Conservation (phyloP, 2,113 vertebrate genomes). For the Colinus virginianus region DNA sequence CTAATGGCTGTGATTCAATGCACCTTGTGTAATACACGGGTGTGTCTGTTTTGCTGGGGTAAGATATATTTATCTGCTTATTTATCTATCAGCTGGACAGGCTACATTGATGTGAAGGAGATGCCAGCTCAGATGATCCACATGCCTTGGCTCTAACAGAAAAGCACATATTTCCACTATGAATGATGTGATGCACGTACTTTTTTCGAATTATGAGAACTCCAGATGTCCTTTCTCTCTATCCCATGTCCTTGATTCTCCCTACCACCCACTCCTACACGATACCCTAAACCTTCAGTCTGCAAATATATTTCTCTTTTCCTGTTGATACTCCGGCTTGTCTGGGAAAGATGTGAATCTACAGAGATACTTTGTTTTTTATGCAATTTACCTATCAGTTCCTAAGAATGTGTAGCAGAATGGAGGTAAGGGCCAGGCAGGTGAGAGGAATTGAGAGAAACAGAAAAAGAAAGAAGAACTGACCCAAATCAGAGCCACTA, state of each 20-base stretch:
- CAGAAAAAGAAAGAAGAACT: not conserved
- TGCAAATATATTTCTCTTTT: not conserved
- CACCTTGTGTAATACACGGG: not conserved
- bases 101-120: not conserved
- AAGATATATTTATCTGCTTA: not conserved
- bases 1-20: constrained; percentile 13
- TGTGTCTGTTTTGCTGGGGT: not conserved
- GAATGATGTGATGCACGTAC: not conserved
- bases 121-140: not conserved
- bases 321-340: not conserved
- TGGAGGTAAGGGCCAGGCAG: not conserved
- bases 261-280: not conserved
- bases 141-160: not conserved
- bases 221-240: not conserved
- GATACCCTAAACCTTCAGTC: not conserved
- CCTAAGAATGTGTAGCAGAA: not conserved
- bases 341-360: not conserved
- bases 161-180: not conserved
- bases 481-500: not conserved
- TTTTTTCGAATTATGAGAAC: constrained; percentile 6
- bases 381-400: not conserved
- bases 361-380: not conserved
- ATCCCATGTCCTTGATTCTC: not conserved
- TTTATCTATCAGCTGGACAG: not conserved
- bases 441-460: not conserved